Evolutionary conservation across 2,888 invertebrate species (phyloP).

Genomic region (Brachypalpus laphriformis): DNA sequence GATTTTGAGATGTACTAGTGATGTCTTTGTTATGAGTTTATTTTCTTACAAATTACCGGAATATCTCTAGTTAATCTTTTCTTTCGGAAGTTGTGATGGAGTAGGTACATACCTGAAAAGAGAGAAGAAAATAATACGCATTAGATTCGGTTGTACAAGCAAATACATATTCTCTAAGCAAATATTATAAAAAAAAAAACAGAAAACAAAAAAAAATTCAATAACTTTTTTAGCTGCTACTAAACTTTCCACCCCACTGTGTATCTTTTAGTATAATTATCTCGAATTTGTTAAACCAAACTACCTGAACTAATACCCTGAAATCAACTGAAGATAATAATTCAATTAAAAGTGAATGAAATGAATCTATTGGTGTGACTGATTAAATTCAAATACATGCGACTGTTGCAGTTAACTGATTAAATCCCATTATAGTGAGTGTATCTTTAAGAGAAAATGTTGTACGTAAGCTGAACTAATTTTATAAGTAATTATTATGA

Average conservation of each 20-base stretch:
- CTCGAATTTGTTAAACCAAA: background rate
- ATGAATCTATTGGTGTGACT: conserved; percentile 16
- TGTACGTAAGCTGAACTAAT: background rate
- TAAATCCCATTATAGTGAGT: background rate
- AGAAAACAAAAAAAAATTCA: too few species aligned
- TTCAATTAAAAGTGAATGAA: background rate
- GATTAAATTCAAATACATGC: background rate
- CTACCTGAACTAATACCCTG: background rate
- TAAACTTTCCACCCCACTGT: background rate
- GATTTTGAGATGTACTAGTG: conserved; percentile 30
- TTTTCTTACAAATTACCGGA: background rate
- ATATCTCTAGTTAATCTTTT: background rate
- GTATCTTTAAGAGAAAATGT: background rate
- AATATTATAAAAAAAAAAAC: too few species aligned
- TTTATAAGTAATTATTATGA: background rate
- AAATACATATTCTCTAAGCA: too few species aligned
- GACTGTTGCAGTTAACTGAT: background rate
- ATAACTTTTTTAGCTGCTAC: background rate
- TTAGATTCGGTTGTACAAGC: background rate
- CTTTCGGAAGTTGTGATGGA: background rate
- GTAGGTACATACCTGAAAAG: conserved; percentile 48
- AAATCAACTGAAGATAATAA: background rate
- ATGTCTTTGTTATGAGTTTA: conserved; percentile 13
- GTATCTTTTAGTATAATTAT: background rate
- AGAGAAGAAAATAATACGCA: background rate